Base-by-base conservation (phyloP, 2,888 invertebrate genomes). In the Frankliniella intonsa region DNA sequence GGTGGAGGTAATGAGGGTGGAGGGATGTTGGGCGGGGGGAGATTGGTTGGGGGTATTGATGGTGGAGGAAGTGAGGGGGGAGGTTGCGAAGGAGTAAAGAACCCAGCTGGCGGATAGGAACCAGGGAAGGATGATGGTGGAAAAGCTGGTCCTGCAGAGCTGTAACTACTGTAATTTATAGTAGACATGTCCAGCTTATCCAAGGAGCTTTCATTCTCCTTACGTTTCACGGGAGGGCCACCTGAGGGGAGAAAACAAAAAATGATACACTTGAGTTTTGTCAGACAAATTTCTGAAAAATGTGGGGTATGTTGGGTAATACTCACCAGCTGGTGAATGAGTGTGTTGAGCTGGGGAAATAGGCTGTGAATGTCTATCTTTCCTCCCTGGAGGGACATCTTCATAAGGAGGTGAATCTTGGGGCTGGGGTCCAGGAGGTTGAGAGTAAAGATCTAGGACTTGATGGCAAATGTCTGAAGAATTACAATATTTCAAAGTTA, bases 401-500 rank as follows among this genome's bases (percentile, higher is more conserved):
- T 50, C 27, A 81, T 62, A 62, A 0, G 85, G 85, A 25, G 84
- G 85, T 11, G 85, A 85, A 83, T 84, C 85, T 17, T 85, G 85
- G 17, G 84, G 82, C 11, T 25, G 81, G 3, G 82, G 76, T n/a
- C 83, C 83, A 55, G 84, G 85, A 62, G 94, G 91, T 85, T 94
- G 93, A 0, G 95, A 95, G 88, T 98, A 98, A 83, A 98, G 89
- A 88, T 98, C 98, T 84, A 98, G 84, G 84, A 95, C 95, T 90
- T 95, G 98, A 89, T 98, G 98, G 86, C 98, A 98, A 85, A 98
- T 97, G 89, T 98, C 98, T 92, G 87, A 49, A 87, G 87, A 82
- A 83, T 17, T 82, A 81, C 38, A 62, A 11, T 7, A 1, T 27
- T 81, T 19, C 10, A 81, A 65, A 27, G 27, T 25, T 49, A 38